Conservation (phyloP, 2,113 vertebrate species). For the Nycticorax nycticorax region DNA sequence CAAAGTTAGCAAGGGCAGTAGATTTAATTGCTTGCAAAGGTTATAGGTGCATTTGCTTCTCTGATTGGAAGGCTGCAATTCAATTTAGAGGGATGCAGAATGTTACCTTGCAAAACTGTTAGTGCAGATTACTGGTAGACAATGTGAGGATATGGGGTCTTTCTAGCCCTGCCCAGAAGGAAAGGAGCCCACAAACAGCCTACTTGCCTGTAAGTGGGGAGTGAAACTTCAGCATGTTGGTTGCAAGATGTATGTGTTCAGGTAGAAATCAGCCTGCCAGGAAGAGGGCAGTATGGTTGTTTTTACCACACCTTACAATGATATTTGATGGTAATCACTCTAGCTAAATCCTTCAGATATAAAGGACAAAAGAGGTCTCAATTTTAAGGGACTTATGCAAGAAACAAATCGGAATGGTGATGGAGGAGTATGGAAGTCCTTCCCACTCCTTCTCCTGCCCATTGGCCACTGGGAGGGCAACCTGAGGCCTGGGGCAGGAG, state of each 20-base stretch:
- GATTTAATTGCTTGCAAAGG: slow-evolving; percentile 27
- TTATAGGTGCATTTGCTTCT: background rate
- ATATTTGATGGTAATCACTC: background rate
- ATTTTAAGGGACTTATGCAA: background rate
- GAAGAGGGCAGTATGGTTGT: background rate
- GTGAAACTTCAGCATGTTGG: background rate
- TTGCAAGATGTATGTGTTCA: background rate
- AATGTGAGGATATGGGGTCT: background rate
- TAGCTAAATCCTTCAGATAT: background rate
- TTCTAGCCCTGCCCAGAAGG: background rate
- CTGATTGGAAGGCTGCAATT: slow-evolving; percentile 1
- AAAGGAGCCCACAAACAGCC: background rate
- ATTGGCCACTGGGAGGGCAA: background rate
- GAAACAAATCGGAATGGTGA: background rate
- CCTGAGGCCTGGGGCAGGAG: background rate
- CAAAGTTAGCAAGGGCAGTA: background rate
- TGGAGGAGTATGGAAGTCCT: background rate
- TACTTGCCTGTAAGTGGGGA: background rate
- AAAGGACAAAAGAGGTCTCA: background rate
- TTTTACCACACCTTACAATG: background rate
- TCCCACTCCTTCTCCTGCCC: background rate
- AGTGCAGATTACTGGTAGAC: background rate
- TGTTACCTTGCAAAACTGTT: background rate
- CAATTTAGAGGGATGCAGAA: background rate
- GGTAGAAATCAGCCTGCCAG: background rate